Evolutionary conservation across 2,888 invertebrate genomes (phyloP).

Genomic region (Lasius platythorax): DNA sequence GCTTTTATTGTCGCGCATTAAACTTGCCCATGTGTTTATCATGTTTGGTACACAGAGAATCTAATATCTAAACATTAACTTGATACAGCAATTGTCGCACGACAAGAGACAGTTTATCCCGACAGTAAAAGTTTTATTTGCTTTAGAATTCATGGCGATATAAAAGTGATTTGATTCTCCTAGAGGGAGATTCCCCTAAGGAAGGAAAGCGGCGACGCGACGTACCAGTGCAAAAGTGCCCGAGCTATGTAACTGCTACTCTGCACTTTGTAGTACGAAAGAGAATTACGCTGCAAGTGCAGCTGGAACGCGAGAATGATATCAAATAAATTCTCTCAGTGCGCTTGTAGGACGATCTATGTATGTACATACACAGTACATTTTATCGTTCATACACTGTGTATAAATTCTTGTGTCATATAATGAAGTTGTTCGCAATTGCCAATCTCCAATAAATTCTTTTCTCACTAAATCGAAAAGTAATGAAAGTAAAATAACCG

Average conservation of each 20-base stretch:
- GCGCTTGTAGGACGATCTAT: constrained; percentile 13
- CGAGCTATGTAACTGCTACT: constrained; percentile 31
- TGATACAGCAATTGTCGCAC: constrained; percentile 23
- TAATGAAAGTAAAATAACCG: constrained; percentile 34
- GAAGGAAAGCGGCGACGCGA: constrained; percentile 1
- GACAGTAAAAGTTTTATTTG: constrained; percentile 38
- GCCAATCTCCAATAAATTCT: constrained; percentile 29
- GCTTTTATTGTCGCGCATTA: constrained; percentile 14
- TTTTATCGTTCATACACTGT: not conserved
- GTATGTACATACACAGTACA: not conserved
- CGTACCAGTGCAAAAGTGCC: not conserved
- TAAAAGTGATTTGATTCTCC: constrained; percentile 53
- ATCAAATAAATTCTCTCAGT: constrained; percentile 41
- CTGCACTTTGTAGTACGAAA: constrained; percentile 26
- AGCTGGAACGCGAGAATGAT: constrained; percentile 38
- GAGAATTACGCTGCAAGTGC: constrained; percentile 35
- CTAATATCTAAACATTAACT: constrained; percentile 37
- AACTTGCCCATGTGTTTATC: constrained; percentile 23
- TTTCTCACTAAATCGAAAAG: constrained; percentile 32
- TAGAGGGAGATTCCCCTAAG: constrained; percentile 6
- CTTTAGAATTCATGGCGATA: constrained; percentile 39
- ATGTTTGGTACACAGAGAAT: constrained; percentile 37
- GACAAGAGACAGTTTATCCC: constrained; percentile 25
- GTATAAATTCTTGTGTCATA: not conserved
- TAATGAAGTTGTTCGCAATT: constrained; percentile 33